Conservation (phyloP, 2,113 vertebrate species). For the Sceloporus tristichus region DNA sequence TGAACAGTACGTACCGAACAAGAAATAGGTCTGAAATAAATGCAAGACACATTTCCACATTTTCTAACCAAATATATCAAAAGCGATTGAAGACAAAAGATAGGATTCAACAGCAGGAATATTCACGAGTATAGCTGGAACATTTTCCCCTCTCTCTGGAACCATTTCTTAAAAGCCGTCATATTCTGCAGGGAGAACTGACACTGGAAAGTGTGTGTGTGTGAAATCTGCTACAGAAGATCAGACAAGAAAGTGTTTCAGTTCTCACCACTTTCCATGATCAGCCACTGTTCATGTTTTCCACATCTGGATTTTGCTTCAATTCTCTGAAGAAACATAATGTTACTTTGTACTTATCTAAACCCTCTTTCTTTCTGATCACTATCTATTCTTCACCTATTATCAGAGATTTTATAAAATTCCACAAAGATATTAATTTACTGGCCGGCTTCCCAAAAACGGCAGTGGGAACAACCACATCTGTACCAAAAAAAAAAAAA, state of each 20-base stretch:
- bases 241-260: not conserved
- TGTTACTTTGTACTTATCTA: not conserved
- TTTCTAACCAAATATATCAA: conserved; percentile 50
- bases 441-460: not conserved
- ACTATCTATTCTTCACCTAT: not conserved
- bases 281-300: not conserved
- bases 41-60: conserved; percentile 42
- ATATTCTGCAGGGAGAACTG: not conserved
- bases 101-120: conserved; percentile 52
- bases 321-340: not conserved
- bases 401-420: not conserved
- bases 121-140: not conserved
- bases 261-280: not conserved
- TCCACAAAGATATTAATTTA: not conserved
- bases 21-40: conserved; percentile 43
- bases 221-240: not conserved
- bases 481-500: not conserved
- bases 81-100: conserved; percentile 32
- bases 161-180: not conserved
- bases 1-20: conserved; percentile 45
- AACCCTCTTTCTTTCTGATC: not conserved
- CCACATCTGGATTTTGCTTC: not conserved
- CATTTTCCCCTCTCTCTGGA: not conserved
- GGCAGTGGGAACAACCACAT: not conserved
- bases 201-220: not conserved